Evolutionary conservation across 2,797 vertebrate genomes (phyloP).

Genomic region (Sandelia bainsii): DNA sequence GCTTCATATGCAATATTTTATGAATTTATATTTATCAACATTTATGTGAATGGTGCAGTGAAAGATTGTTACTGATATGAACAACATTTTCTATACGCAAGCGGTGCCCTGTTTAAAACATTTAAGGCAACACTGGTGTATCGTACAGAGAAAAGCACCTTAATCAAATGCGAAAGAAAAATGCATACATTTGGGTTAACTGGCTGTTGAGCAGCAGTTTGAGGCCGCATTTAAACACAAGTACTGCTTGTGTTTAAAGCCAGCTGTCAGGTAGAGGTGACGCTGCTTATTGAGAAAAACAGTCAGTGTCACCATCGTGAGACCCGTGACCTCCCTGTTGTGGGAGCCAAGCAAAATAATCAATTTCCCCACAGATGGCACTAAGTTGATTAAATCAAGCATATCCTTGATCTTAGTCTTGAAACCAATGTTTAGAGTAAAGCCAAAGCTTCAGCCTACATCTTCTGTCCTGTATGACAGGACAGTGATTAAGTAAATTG

Average conservation of each 20-base stretch:
- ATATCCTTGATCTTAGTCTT: conserved; percentile 4
- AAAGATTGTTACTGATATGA: neutral
- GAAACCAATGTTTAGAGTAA: conserved; percentile 38
- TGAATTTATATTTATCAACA: neutral
- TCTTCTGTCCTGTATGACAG: conserved; percentile 1
- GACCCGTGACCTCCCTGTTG: conserved; percentile 55
- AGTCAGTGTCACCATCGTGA: conserved; percentile 31
- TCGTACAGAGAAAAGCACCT: neutral
- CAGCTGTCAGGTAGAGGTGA: conserved; percentile 2
- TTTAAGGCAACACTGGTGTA: neutral
- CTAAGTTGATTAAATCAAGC: conserved; percentile 49
- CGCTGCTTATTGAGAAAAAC: conserved; percentile 39
- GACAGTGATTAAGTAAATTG: conserved; percentile 45
- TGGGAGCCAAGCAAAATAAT: conserved; percentile 25
- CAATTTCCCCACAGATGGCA: conserved; percentile 12
- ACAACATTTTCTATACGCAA: neutral
- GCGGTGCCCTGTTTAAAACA: neutral
- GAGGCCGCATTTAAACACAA: conserved; percentile 11
- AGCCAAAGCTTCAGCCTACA: conserved; percentile 14
- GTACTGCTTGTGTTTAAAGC: neutral
- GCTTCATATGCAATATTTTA: neutral
- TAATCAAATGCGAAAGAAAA: conserved; percentile 1
- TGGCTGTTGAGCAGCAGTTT: neutral
- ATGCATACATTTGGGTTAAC: neutral
- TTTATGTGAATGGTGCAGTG: neutral